Evolutionary conservation across 2,113 vertebrate genomes (phyloP).

Genomic region (Nettapus auritus): DNA sequence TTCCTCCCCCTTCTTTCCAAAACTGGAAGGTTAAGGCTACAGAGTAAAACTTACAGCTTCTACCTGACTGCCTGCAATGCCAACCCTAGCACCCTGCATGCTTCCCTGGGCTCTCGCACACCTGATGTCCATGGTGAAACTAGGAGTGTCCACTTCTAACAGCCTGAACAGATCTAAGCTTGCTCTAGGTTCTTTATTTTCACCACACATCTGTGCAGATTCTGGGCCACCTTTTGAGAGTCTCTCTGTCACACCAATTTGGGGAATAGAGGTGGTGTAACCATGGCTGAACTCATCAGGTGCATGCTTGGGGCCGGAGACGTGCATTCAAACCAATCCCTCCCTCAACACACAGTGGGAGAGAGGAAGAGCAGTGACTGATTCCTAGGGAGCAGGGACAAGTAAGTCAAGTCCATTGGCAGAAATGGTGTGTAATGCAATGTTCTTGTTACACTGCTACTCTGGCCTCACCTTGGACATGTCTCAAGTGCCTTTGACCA

Average conservation of each 20-base stretch:
- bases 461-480: neutral
- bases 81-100: neutral
- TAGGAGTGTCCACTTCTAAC: neutral
- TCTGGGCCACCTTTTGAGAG: neutral
- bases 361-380: neutral
- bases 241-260: neutral
- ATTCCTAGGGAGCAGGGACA: neutral
- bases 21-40: neutral
- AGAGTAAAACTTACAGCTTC: neutral
- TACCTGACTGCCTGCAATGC: neutral
- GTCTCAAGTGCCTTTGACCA: neutral
- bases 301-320: neutral
- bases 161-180: neutral
- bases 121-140: neutral
- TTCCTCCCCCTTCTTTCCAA: neutral
- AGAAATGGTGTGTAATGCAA: neutral
- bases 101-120: neutral
- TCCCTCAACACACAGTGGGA: neutral
- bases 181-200: neutral
- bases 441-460: neutral
- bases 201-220: neutral
- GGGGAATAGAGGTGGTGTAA: neutral
- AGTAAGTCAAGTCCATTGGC: neutral
- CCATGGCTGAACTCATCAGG: neutral
- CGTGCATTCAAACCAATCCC: neutral